phyloP scores from a whole-genome alignment of 92 coral and sea anemone species.

The Epizoanthus rinbou region DNA sequence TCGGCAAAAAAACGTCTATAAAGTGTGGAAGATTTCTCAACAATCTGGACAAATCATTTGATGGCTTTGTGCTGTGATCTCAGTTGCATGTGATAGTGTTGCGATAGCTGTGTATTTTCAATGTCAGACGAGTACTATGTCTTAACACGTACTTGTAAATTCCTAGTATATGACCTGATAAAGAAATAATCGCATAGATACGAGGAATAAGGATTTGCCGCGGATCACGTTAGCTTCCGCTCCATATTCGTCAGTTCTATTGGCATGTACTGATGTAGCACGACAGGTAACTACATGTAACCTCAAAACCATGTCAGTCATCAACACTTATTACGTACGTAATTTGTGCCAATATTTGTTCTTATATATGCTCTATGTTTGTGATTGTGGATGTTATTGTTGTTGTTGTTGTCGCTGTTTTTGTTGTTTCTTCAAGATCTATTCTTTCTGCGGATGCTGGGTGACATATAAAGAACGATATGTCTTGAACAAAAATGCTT shows the following conservation, averaged over 20 bases:
- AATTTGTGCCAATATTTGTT: neutral
- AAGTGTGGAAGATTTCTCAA: too few relatives aligned
- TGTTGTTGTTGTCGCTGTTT: neutral
- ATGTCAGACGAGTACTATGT: too few relatives aligned
- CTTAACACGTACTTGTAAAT: neutral
- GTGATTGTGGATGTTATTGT: neutral
- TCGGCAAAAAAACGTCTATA: too few relatives aligned
- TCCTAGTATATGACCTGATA: neutral
- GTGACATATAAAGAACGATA: neutral
- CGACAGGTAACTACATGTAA: neutral
- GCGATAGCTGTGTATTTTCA: too few relatives aligned
- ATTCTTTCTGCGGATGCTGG: neutral
- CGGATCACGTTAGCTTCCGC: too few relatives aligned
- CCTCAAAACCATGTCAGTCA: neutral
- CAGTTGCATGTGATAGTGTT: too few relatives aligned
- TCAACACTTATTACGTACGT: neutral
- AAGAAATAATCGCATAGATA: too few relatives aligned
- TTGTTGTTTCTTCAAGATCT: neutral
- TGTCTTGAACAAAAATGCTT: neutral
- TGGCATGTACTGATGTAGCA: neutral
- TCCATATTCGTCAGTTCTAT: too few relatives aligned
- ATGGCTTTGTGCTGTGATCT: too few relatives aligned
- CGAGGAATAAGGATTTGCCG: too few relatives aligned
- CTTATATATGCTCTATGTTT: neutral
- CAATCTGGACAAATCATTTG: too few relatives aligned